Evolutionary conservation across 2,797 vertebrate genomes (phyloP).

Genomic region (Synaphobranchus kaupii): DNA sequence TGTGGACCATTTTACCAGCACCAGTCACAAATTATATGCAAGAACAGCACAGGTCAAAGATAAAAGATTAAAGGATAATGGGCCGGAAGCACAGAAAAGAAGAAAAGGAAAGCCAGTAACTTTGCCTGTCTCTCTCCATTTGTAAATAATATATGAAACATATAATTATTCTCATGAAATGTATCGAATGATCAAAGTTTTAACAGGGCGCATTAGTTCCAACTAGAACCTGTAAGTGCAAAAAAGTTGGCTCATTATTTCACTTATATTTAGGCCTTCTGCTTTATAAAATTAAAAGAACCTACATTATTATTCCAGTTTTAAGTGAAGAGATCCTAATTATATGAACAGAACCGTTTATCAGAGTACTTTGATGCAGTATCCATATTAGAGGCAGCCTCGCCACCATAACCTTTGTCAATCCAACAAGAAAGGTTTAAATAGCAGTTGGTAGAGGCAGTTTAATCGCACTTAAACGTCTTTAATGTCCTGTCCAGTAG

Average conservation of each 20-base stretch:
- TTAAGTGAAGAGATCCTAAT: slow-evolving; percentile 47
- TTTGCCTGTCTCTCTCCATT: slow-evolving; percentile 26
- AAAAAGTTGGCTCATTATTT: slow-evolving; percentile 52
- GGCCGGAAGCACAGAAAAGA: background rate
- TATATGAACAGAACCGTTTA: slow-evolving; percentile 48
- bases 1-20: too few species aligned
- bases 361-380: slow-evolving; percentile 35
- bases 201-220: slow-evolving; percentile 3
- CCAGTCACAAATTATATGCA: background rate
- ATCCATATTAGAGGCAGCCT: slow-evolving; percentile 20
- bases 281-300: slow-evolving; percentile 54
- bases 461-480: slow-evolving; percentile 66
- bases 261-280: slow-evolving; percentile 51
- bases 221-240: background rate
- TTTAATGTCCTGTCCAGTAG: slow-evolving; percentile 55
- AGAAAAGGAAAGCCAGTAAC: slow-evolving; percentile 14
- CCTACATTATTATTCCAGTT: slow-evolving; percentile 52
- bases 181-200: slow-evolving; percentile 58
- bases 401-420: slow-evolving; percentile 41
- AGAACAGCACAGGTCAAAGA: background rate
- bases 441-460: slow-evolving; percentile 54
- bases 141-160: slow-evolving; percentile 49
- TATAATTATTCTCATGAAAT: slow-evolving; percentile 53
- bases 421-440: slow-evolving; percentile 57
- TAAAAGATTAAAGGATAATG: background rate